Conservation (phyloP, 2,888 invertebrate genomes). For the Helobdella robusta region DNA sequence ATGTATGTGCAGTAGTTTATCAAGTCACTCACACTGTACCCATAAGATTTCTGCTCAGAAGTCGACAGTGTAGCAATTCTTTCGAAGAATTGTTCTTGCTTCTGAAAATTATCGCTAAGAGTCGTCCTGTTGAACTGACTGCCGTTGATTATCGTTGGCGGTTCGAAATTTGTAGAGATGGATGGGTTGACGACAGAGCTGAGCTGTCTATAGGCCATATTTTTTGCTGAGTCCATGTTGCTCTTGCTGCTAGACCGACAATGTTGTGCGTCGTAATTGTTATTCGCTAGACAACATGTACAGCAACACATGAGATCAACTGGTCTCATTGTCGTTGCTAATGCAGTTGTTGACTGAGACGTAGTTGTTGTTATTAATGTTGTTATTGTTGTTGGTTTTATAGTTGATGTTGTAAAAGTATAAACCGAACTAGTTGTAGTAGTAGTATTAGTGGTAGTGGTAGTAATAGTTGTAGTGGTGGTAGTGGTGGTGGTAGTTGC, state of each 20-base stretch:
- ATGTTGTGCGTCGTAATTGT: no score
- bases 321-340: background rate
- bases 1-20: conserved; percentile 18
- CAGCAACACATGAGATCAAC: conserved; percentile 21
- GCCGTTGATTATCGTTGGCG: conserved; percentile 2
- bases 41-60: background rate
- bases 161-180: background rate
- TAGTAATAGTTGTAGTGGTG: no score
- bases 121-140: conserved; percentile 5
- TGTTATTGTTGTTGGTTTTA: no score
- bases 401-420: background rate
- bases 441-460: no score
- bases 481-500: no score
- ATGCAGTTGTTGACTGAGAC: background rate
- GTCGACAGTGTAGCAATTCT: conserved; percentile 1
- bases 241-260: no score
- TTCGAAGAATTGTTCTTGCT: conserved; percentile 16
- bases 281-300: conserved; percentile 16
- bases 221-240: no score
- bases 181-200: background rate
- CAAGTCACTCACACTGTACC: conserved; percentile 14
- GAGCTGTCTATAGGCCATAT: background rate
- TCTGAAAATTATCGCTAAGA: conserved; percentile 19
- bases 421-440: background rate
- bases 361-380: background rate